Conservation (phyloP, 2,888 invertebrate species). For the Eristalinus aeneus region DNA sequence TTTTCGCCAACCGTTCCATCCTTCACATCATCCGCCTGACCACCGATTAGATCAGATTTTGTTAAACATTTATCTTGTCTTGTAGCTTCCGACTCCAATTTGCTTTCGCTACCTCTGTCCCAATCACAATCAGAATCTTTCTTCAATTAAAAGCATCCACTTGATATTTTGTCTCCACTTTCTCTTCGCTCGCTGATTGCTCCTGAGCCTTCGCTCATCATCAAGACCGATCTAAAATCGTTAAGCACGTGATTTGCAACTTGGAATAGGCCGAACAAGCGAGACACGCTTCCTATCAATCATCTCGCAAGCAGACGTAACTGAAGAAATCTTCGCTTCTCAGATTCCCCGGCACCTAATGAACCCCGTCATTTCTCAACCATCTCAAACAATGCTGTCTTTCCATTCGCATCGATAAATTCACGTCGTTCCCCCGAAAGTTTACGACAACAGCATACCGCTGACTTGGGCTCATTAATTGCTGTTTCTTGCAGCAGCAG, state of each 20-base stretch:
- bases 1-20: not conserved
- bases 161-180: not conserved
- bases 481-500: constrained; percentile 24
- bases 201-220: not conserved
- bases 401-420: not conserved
- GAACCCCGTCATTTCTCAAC: not conserved
- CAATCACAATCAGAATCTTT: not conserved
- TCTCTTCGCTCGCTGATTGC: not conserved
- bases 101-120: not conserved
- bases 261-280: not conserved
- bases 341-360: not conserved
- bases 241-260: not conserved
- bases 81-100: not conserved
- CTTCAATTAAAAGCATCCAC: not conserved
- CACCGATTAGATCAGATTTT: not conserved
- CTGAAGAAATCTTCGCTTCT: not conserved
- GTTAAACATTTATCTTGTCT: not conserved
- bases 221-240: not conserved
- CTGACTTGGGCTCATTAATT: not conserved
- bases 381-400: not conserved
- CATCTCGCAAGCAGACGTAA: not conserved
- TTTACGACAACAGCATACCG: not conserved
- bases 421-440: not conserved
- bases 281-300: not conserved
- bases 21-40: not conserved